Evolutionary conservation across 2,797 vertebrate species (phyloP).

Genomic region (Paramormyrops hopkinsi): DNA sequence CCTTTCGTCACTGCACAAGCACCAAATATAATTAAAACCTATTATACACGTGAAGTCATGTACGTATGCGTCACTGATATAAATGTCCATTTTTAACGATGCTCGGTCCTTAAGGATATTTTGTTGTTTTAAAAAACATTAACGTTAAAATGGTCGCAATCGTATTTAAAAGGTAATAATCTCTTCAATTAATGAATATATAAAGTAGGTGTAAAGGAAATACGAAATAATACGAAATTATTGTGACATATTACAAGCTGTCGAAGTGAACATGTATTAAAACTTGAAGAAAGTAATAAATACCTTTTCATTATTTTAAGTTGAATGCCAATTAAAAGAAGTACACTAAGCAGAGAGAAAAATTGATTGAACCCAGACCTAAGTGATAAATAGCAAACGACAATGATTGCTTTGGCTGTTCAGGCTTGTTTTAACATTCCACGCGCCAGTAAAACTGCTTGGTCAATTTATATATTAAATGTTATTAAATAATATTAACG

Average conservation of each 20-base stretch:
- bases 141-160: not conserved
- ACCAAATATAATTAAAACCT: slow-evolving; percentile 12
- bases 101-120: not conserved
- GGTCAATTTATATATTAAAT: not conserved
- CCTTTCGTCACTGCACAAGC: not conserved
- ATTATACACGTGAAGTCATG: not conserved
- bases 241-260: not conserved
- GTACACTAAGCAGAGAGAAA: not conserved
- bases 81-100: not conserved
- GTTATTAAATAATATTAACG: not conserved
- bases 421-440: slow-evolving; percentile 25
- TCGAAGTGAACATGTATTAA: not conserved
- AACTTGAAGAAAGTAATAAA: not conserved
- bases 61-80: not conserved
- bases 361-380: slow-evolving; percentile 19
- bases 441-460: not conserved
- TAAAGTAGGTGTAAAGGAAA: not conserved
- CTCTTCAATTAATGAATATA: not conserved
- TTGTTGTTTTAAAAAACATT: not conserved
- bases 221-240: not conserved
- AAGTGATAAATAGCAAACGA: slow-evolving; percentile 22
- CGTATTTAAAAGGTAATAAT: not conserved
- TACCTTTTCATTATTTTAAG: not conserved
- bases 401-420: slow-evolving; percentile 22
- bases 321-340: slow-evolving; percentile 1